These are phyloP conservation scores for Sisyra terminalis DNA, from an alignment of 2,888 invertebrate species.

Conservation along the genomic window DNA sequence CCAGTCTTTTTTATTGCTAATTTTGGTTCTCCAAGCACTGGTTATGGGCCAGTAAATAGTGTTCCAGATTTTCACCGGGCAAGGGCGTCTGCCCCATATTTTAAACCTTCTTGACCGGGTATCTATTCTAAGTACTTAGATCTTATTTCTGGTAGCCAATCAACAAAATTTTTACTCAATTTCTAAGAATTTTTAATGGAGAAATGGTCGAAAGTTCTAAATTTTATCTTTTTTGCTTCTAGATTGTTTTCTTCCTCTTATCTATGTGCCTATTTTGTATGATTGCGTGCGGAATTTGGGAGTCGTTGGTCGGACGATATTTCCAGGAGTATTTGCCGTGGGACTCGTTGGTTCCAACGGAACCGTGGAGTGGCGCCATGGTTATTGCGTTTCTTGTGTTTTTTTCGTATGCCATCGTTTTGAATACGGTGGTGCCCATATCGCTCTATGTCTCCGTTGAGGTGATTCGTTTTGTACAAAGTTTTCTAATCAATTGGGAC, in stretches of 20 bases:
- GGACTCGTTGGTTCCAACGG: slow-evolving; percentile 80
- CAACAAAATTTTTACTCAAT: no score
- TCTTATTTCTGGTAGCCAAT: no score
- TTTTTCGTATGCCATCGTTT: slow-evolving; percentile 97
- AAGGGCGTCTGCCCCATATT: no score
- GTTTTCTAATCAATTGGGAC: slow-evolving; percentile 98
- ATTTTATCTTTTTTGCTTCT: slow-evolving; percentile 22
- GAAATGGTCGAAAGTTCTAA: neutral
- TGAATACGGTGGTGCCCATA: slow-evolving; percentile 99
- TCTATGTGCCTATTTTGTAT: slow-evolving; percentile 97
- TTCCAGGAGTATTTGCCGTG: slow-evolving; percentile 86
- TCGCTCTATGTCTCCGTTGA: slow-evolving; percentile 93
- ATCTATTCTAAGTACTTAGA: no score
- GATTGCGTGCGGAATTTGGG: slow-evolving; percentile 96
- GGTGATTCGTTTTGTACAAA: slow-evolving; percentile 96
- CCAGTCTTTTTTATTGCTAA: no score
- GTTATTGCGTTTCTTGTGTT: slow-evolving; percentile 93
- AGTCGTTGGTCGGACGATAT: slow-evolving; percentile 79
- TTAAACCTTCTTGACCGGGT: no score
- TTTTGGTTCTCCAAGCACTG: no score
- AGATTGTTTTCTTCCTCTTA: slow-evolving; percentile 97
- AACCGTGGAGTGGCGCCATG: slow-evolving; percentile 68
- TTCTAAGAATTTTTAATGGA: no score
- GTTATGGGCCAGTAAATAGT: no score
- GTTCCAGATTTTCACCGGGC: no score